These are phyloP conservation scores for Acrocephalus scirpaceus DNA, from an alignment of 2,797 vertebrate genomes.

Conservation along the genomic window DNA sequence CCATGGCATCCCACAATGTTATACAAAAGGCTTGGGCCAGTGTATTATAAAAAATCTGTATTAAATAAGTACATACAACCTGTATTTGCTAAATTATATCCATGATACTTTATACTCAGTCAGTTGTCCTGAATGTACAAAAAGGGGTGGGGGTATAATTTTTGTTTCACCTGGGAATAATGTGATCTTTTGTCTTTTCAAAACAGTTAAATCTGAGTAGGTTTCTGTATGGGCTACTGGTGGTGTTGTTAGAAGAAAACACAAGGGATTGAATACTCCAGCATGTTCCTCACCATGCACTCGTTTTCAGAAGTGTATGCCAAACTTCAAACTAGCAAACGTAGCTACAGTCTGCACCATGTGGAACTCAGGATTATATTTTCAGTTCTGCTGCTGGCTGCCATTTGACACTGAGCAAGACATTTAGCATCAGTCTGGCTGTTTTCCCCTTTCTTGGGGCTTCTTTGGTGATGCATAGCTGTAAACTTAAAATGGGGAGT, in stretches of 20 bases:
- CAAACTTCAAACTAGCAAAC: not conserved
- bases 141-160: not conserved
- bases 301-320: not conserved
- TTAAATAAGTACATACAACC: not conserved
- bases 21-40: not conserved
- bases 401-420: not conserved
- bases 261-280: not conserved
- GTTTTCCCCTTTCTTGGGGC: not conserved
- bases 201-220: not conserved
- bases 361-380: fast-evolving
- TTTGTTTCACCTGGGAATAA: not conserved
- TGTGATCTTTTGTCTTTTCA: not conserved
- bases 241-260: not conserved
- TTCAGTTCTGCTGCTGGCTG: not conserved
- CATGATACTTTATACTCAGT: not conserved
- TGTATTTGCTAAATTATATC: not conserved
- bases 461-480: not conserved
- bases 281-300: not conserved
- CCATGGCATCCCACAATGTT: not conserved
- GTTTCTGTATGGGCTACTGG: not conserved
- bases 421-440: not conserved
- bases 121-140: not conserved
- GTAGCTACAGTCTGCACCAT: not conserved
- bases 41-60: not conserved
- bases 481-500: not conserved